Base-by-base conservation (phyloP, 1,140 invertebrate species). In the Trissolcus basalis region DNA sequence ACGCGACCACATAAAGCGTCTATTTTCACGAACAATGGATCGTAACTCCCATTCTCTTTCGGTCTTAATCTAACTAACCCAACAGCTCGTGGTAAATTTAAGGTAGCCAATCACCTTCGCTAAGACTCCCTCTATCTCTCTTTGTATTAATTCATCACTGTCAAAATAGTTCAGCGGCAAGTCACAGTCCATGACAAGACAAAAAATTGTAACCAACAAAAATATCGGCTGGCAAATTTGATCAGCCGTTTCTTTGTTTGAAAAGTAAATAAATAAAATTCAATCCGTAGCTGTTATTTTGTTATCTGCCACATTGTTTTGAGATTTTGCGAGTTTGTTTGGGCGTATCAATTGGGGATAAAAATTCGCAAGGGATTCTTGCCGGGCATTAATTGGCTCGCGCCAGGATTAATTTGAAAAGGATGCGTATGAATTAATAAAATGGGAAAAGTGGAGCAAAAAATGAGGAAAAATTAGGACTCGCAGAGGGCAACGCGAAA, bases 401-500 rank as follows among this genome's bases (percentile, higher is more conserved):
- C 36, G 36, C 9, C 1, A 39, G n/a, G 36, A 39, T 39, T 39
- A 39, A 39, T 39, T 39, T 9, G 36, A n/a, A 39, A 39, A 39
- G n/a, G 9, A 39, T 11, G 9, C n/a, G 36, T 39, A 39, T 39
- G 36, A 39, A n/a, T n/a, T 39, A 67, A 19, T 47, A 11, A 36
- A 32, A 47, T n/a, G 36, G 48, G 60, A 32, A 19, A 58, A 58
- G 36, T 33, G 13, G 12, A 44, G 13, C 11, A 44, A 44, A 44
- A 44, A 13, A 13, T 7, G 12, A 44, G 13, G 13, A 8, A 4
- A 44, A 44, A 44, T 12, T 13, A 44, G n/a, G 36, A 39, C 9
- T 39, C n/a, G n/a, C n/a, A 16, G 15, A 36, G 45, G 59, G 58
- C 43, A 60, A 75, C 59, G 59, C 64, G 54, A 75, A 75, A 69